phyloP scores from a whole-genome alignment of 2,888 invertebrate genomes.

The Diogma glabrata region DNA sequence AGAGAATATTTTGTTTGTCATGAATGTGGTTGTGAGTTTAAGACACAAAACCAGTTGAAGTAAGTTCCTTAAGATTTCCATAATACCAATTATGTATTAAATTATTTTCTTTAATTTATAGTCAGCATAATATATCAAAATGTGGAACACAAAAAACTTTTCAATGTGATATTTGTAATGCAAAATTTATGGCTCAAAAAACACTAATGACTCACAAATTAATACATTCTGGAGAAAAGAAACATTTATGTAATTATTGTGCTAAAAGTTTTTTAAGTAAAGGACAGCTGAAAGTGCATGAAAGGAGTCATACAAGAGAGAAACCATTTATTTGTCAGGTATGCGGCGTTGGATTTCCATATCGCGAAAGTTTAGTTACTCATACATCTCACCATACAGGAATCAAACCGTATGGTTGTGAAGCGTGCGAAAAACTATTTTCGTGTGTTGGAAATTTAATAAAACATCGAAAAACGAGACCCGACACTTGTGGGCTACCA shows the following conservation, averaged over 20 bases:
- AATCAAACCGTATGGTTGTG: slow-evolving; percentile 35
- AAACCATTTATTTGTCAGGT: slow-evolving; percentile 30
- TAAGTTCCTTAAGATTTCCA: too few relatives aligned
- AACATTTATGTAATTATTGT: slow-evolving; percentile 30
- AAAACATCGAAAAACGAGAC: slow-evolving; percentile 38
- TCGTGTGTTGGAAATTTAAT: slow-evolving; percentile 39
- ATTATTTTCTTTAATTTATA: background rate
- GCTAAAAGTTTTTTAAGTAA: slow-evolving; percentile 28
- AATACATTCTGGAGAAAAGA: slow-evolving; percentile 27
- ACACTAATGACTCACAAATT: slow-evolving; percentile 28
- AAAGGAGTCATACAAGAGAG: slow-evolving; percentile 29
- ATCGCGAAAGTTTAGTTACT: slow-evolving; percentile 38
- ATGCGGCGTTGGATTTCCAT: slow-evolving; percentile 37
- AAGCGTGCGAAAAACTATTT: slow-evolving; percentile 38
- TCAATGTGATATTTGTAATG: slow-evolving; percentile 31
- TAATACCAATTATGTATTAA: background rate
- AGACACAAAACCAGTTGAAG: slow-evolving; percentile 32
- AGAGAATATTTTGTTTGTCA: slow-evolving; percentile 34
- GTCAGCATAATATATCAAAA: slow-evolving; percentile 30
- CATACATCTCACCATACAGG: slow-evolving; percentile 39
- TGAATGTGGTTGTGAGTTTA: slow-evolving; percentile 37
- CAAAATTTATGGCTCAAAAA: slow-evolving; percentile 27
- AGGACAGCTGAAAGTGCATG: slow-evolving; percentile 28
- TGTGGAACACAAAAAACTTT: slow-evolving; percentile 36
- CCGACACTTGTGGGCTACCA: slow-evolving; percentile 35